Evolutionary conservation across 2,797 vertebrate genomes (phyloP), one percentile per base, ranked within the genome.

Genomic region (Mico argentatus): DNA sequence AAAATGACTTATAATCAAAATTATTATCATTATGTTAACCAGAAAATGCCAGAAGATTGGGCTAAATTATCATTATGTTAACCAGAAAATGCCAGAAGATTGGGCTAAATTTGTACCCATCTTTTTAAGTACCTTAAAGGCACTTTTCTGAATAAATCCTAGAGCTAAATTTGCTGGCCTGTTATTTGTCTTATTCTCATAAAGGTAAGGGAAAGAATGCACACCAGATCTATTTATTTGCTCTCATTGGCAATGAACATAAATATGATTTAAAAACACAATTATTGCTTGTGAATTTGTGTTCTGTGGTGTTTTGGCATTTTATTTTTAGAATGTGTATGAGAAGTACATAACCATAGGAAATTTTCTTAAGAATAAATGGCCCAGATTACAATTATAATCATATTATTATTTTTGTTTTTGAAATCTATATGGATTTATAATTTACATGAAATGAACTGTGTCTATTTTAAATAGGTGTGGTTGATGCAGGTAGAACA

Each of bases 281-380:
- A 77, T 76, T 50, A 73, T 73, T 81, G 88, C 86, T 93, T 61
- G 4, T 82, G n/a, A 83, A 52, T 41, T 89, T 93, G 24, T 72
- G 10, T 76, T 33, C n/a, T 87, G 33, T 61, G 48, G 30, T 90
- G 2, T 57, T 93, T 27, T 96, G 27, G 27, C 12, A 59, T 90
- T 94, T 92, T 94, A 96, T 92, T 77, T 92, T 67, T 88, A 93
- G 93, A 95, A 92, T 86, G 22, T 64, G 33, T 86, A 70, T 80
- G 30, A 88, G 86, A 90, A 75, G 24, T 72, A 92, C 50, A 82
- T 55, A 81, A 81, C 26, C 39, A 92, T 14, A 72, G 27, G 39
- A 61, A 26, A 76, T 36, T 85, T 91, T 81, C 90, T 83, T 83
- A 87, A 57, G 33, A 48, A 88, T 59, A 89, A 96, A 81, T 86